Base-by-base conservation (phyloP, 2,113 vertebrate species). In the Bos javanicus region DNA sequence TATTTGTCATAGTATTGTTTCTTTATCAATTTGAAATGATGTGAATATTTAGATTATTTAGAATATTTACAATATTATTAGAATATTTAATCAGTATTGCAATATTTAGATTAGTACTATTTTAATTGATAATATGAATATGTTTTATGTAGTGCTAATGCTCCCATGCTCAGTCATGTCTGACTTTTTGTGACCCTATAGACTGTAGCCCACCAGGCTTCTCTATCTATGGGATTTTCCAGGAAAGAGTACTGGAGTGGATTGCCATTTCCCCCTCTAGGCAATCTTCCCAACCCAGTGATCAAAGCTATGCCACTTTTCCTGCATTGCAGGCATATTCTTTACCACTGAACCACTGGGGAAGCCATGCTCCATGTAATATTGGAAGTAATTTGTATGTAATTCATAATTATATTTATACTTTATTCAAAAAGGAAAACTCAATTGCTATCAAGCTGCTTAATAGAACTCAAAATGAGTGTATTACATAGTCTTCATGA, bases 401-500 rank as follows among this genome's bases (percentile, higher is more conserved):
- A 64, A 52, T 59, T 76, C 8, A 43, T 59, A 88, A 57, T 28
- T 71, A 56, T 33, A 48, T 56, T 71, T 71, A 56, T 84, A 48
- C 11, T 6, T 87, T 25, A 62, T 56, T 84, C 43, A 36, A 82
- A 87, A 87, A 23, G 60, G 43, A 28, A 14, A 15, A 74, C 6
- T 25, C 3, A 95, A 48, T 94, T 43, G 62, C 25, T 81, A 36
- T 50, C 56, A 64, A 82, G 4, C 54, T 86, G 19, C 21, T 90
- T 91, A 88, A 84, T 5, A 76, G 21, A 94, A 91, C 52, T 95
- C 3, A 14, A 87, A 84, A 62, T 78, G 28, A 21, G 26, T 50
- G 19, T n/a, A 57, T 92, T 33, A 43, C 7, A 19, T 26, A 12
- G 9, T 46, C 5, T 5, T 91, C 46, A 7, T 60, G 17, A 82